phyloP scores from a whole-genome alignment of 2,888 invertebrate species.

The Ochropleura leucogaster region DNA sequence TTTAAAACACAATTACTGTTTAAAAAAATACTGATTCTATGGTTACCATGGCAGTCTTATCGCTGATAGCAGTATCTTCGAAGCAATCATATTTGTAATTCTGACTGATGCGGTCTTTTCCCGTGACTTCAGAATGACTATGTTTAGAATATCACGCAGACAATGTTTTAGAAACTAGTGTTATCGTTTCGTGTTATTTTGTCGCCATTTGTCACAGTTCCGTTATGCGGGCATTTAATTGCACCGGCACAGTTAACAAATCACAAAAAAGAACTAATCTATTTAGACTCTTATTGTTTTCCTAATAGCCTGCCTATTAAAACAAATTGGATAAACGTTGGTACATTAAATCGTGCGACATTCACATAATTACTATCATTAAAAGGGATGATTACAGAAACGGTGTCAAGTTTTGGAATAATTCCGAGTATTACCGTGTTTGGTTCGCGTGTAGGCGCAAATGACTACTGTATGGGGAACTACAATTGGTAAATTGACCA shows the following conservation, averaged over 20 bases:
- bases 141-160: background rate
- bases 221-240: conserved; percentile 38
- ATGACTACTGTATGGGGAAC: conserved; percentile 60
- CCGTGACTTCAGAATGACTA: background rate
- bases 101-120: background rate
- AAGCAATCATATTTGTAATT: background rate
- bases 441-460: conserved; percentile 67
- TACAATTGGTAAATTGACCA: conserved; percentile 78
- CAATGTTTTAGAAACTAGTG: conserved; percentile 36
- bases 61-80: no score
- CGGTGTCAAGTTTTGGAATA: conserved; percentile 45
- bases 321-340: conserved; percentile 56
- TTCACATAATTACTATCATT: conserved; percentile 55
- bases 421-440: conserved; percentile 56
- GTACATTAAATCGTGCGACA: conserved; percentile 40
- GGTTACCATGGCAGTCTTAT: no score
- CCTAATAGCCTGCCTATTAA: conserved; percentile 37
- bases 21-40: no score
- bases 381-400: conserved; percentile 50
- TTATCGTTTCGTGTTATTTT: background rate
- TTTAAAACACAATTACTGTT: no score
- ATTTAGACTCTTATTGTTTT: conserved; percentile 13
- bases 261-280: conserved; percentile 3
- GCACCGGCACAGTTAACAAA: background rate
- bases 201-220: background rate